Percentiles rank a stretch among this genome's conserved stretches.
phyloP scores from a whole-genome alignment of 2,888 invertebrate species.

The Auanema freiburgensis region DNA sequence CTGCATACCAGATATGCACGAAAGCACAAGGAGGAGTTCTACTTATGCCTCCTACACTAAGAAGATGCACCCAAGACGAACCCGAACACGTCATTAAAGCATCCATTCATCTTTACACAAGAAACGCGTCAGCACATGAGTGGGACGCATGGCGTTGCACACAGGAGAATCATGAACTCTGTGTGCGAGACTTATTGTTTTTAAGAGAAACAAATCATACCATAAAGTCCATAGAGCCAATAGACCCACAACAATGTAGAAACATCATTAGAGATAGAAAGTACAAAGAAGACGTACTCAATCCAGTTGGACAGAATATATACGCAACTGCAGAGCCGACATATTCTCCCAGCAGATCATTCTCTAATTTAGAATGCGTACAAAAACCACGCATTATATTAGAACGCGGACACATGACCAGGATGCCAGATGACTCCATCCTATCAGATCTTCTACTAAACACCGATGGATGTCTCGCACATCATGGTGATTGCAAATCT shows the following conservation, averaged over 20 bases:
- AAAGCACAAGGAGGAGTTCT: too few species aligned
- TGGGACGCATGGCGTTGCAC: too few species aligned
- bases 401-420: slow-evolving; percentile 2
- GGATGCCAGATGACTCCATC: slow-evolving; percentile 3
- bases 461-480: background rate
- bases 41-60: too few species aligned
- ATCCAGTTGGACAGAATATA: background rate
- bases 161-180: too few species aligned
- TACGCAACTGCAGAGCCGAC: background rate
- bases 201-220: background rate
- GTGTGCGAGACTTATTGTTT: background rate
- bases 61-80: too few species aligned
- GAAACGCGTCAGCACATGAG: too few species aligned
- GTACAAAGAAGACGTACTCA: background rate
- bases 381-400: background rate
- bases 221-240: background rate
- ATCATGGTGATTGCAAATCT: background rate
- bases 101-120: too few species aligned
- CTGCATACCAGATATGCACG: too few species aligned
- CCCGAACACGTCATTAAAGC: too few species aligned
- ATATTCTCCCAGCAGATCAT: background rate
- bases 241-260: slow-evolving; percentile 5
- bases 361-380: slow-evolving; percentile 1
- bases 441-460: background rate
- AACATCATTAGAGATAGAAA: background rate